Conservation (phyloP, 2,888 invertebrate species). For the Megalurothrips usitatus region DNA sequence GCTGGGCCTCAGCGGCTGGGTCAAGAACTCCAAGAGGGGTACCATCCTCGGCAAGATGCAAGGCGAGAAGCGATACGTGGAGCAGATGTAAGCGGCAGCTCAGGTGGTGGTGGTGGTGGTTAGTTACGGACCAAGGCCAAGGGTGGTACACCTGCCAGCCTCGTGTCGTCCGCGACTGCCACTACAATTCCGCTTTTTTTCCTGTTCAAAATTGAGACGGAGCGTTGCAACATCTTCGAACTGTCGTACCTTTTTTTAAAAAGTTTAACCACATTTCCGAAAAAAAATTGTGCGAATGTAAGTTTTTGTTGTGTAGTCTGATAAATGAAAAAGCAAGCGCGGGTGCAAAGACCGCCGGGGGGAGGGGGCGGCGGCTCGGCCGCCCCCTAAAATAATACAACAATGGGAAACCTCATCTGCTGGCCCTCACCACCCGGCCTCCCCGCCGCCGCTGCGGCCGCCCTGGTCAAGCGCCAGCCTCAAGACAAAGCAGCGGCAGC, state of each 20-base stretch:
- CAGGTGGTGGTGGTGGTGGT: background rate
- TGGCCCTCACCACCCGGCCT: too few relatives aligned
- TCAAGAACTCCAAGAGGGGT: slow-evolving; percentile 82
- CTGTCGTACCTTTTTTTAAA: too few relatives aligned
- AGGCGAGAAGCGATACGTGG: slow-evolving; percentile 69
- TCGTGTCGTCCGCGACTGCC: too few relatives aligned
- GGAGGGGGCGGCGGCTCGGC: background rate
- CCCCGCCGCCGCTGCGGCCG: too few relatives aligned
- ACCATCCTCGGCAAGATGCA: slow-evolving; percentile 88
- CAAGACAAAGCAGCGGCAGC: too few relatives aligned
- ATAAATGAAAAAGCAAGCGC: background rate
- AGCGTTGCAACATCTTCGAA: too few relatives aligned
- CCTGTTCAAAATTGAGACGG: too few relatives aligned
- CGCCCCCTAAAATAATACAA: slow-evolving; percentile 38
- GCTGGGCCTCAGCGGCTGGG: slow-evolving; percentile 79
- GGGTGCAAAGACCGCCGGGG: background rate
- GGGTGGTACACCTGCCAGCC: background rate
- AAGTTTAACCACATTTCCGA: too few relatives aligned
- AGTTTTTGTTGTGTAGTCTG: too few relatives aligned
- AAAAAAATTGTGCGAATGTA: too few relatives aligned
- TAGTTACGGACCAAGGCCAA: background rate
- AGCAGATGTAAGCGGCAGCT: slow-evolving; percentile 72
- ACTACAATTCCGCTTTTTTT: too few relatives aligned
- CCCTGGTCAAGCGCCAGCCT: background rate
- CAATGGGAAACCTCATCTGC: slow-evolving; percentile 36